Conservation (phyloP, 2,888 invertebrate genomes). For the Heteropelma amictum region DNA sequence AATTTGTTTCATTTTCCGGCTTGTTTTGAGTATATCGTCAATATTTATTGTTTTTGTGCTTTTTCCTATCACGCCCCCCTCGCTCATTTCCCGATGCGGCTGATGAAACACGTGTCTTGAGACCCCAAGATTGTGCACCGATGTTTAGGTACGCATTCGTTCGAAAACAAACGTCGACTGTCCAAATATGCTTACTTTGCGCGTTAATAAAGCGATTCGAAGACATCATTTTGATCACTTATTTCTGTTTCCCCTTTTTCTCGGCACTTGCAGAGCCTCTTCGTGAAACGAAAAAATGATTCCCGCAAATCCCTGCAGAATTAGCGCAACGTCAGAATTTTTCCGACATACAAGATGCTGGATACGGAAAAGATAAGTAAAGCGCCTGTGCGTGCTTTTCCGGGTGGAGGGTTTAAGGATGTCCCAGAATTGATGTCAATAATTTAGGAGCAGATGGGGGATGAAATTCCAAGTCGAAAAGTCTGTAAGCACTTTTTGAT, state of each 20-base stretch:
- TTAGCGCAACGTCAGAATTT: too few relatives aligned
- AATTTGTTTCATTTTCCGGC: slow-evolving; percentile 21
- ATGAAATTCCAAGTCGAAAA: too few relatives aligned
- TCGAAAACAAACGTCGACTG: slow-evolving; percentile 45
- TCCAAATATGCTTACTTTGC: not conserved
- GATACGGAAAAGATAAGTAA: too few relatives aligned
- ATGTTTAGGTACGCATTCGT: slow-evolving; percentile 48
- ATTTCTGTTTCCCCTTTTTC: not conserved
- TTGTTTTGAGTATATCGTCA: slow-evolving; percentile 13
- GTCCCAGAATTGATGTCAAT: too few relatives aligned
- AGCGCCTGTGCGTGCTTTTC: too few relatives aligned
- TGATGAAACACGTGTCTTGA: slow-evolving; percentile 25
- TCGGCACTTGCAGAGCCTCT: too few relatives aligned
- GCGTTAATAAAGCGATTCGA: slow-evolving; percentile 9
- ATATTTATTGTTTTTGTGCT: not conserved
- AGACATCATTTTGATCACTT: slow-evolving; percentile 18
- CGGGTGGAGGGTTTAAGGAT: too few relatives aligned
- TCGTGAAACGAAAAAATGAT: too few relatives aligned
- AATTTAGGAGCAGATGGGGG: too few relatives aligned
- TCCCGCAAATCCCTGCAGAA: too few relatives aligned
- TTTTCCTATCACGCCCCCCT: slow-evolving; percentile 38
- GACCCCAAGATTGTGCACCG: slow-evolving; percentile 20
- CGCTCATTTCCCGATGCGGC: slow-evolving; percentile 4
- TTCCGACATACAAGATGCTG: too few relatives aligned
- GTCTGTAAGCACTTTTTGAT: too few relatives aligned